phyloP scores from a whole-genome alignment of 2,888 invertebrate genomes.

The Mantis religiosa region DNA sequence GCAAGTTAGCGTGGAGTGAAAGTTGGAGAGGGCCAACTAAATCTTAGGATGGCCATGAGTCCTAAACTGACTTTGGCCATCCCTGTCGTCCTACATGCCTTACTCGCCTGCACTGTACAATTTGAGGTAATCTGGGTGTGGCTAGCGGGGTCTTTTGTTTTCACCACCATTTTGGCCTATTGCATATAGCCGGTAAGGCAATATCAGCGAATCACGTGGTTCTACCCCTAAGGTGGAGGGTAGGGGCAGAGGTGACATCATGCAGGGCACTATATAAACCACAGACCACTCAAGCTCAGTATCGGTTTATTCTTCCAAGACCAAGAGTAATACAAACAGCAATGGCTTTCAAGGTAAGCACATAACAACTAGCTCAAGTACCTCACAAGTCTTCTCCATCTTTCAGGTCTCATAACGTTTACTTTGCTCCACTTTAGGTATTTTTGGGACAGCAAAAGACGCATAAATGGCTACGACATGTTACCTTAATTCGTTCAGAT shows the following conservation, averaged over 20 bases:
- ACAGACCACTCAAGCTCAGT: background rate
- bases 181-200: background rate
- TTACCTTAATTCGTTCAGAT: too few relatives aligned
- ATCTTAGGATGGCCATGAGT: background rate
- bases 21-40: background rate
- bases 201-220: background rate
- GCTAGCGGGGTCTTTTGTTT: background rate
- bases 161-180: background rate
- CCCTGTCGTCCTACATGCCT: background rate
- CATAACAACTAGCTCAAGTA: background rate
- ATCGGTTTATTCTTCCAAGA: background rate
- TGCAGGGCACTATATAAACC: background rate
- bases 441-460: too few relatives aligned
- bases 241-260: background rate
- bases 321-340: background rate
- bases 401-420: too few relatives aligned
- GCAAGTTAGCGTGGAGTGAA: background rate
- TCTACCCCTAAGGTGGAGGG: background rate
- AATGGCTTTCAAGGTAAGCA: constrained; percentile 5
- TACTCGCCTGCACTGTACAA: background rate
- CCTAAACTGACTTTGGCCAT: background rate
- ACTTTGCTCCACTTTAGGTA: too few relatives aligned
- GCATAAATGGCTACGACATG: too few relatives aligned
- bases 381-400: too few relatives aligned
- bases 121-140: background rate